Percentiles rank a stretch among this genome's conserved stretches.
Conservation (phyloP, 64 coral and sea anemone genomes). For the Pocillopora verrucosa region DNA sequence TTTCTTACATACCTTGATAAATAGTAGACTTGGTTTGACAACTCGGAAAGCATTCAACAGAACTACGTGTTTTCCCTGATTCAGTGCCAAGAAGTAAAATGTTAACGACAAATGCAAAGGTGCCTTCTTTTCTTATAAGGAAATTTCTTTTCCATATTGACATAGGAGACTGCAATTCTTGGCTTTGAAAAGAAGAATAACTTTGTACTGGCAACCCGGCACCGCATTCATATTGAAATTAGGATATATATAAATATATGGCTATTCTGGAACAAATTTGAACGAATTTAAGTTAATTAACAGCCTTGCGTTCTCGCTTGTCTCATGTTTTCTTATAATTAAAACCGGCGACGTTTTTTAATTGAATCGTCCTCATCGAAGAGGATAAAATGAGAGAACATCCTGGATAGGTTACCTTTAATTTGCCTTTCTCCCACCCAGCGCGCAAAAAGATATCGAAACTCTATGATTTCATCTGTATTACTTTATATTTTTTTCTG, state of each 20-base stretch:
- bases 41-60: too few relatives aligned
- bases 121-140: not conserved
- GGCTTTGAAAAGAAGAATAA: not conserved
- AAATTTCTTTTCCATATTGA: not conserved
- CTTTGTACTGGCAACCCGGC: not conserved
- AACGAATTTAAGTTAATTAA: constrained; percentile 21
- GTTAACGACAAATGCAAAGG: not conserved
- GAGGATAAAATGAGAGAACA: too few relatives aligned
- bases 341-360: not conserved
- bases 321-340: not conserved
- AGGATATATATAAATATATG: not conserved
- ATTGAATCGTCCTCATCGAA: not conserved
- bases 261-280: not conserved
- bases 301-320: not conserved
- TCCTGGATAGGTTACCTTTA: too few relatives aligned
- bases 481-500: too few relatives aligned
- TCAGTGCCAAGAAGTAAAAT: not conserved
- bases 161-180: not conserved
- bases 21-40: too few relatives aligned
- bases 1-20: too few relatives aligned
- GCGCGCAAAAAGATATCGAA: too few relatives aligned
- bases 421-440: too few relatives aligned
- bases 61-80: not conserved
- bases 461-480: too few relatives aligned
- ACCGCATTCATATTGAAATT: constrained; percentile 34